Conservation (phyloP, 1,140 invertebrate genomes). For the Aethina tumida region DNA sequence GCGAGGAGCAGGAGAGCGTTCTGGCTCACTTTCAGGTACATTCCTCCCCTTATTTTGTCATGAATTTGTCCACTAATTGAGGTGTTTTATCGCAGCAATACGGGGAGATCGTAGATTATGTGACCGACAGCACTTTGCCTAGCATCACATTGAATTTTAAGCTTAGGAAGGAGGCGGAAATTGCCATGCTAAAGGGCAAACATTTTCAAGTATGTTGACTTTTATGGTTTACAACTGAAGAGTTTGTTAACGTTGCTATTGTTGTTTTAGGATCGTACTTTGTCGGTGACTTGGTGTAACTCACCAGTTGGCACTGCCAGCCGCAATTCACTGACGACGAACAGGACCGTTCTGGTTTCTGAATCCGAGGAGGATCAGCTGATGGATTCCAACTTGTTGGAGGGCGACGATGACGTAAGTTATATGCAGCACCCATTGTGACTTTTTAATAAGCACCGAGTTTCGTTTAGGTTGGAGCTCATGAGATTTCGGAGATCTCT, state of each 20-base stretch:
- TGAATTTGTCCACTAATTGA: no score
- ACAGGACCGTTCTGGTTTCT: conserved; percentile 29
- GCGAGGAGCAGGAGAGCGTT: conserved; percentile 58
- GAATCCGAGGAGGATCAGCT: conserved; percentile 37
- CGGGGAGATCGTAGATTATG: conserved; percentile 59
- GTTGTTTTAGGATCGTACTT: conserved; percentile 27
- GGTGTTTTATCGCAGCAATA: conserved; percentile 48
- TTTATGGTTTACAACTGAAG: not conserved
- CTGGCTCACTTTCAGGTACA: conserved; percentile 62
- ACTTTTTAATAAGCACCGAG: not conserved
- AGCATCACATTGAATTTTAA: conserved; percentile 62
- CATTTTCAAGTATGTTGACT: conserved; percentile 44
- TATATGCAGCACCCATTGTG: not conserved
- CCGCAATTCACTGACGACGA: conserved; percentile 22
- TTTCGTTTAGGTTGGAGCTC: not conserved
- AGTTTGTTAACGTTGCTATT: conserved; percentile 1
- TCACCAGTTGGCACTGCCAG: conserved; percentile 18
- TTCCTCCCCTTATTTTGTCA: conserved; percentile 11
- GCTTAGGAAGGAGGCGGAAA: conserved; percentile 63
- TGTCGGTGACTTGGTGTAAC: conserved; percentile 33
- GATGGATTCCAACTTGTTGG: conserved; percentile 34
- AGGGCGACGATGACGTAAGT: conserved; percentile 36
- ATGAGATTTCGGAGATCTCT: conserved; percentile 24
- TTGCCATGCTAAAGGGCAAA: conserved; percentile 52
- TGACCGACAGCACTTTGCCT: conserved; percentile 53